These are phyloP conservation scores for Eremophila alpestris DNA, from an alignment of 2,797 vertebrate species.

Conservation along the genomic window DNA sequence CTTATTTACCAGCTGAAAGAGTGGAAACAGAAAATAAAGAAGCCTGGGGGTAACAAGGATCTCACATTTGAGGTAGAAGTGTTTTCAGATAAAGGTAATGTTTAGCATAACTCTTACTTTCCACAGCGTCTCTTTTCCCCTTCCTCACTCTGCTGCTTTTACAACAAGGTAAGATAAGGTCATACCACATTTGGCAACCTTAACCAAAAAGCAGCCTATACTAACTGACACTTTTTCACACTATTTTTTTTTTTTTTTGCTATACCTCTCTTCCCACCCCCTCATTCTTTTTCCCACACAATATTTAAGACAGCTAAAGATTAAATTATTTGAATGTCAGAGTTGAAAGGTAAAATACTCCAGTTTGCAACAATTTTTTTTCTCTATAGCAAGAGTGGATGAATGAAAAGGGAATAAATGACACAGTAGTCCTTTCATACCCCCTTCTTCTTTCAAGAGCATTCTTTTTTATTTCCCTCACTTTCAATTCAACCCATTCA, in stretches of 20 bases:
- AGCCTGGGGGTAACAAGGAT: neutral
- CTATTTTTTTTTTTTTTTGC: neutral
- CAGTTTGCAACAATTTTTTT: neutral
- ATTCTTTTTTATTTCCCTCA: constrained; percentile 29
- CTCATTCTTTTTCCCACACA: neutral
- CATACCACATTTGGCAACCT: neutral
- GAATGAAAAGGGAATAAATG: constrained; percentile 53
- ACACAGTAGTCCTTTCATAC: constrained; percentile 48
- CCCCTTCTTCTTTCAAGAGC: constrained; percentile 9
- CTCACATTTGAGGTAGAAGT: neutral
- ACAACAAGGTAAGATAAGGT: neutral
- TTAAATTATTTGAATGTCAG: constrained; percentile 17
- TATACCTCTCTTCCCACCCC: neutral
- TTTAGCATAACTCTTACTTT: neutral
- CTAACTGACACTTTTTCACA: neutral
- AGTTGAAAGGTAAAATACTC: constrained; percentile 31
- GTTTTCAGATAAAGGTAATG: neutral
- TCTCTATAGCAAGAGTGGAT: neutral
- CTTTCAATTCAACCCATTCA: constrained; percentile 58
- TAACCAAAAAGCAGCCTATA: neutral
- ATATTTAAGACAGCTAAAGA: neutral
- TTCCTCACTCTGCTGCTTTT: neutral
- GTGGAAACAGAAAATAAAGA: constrained; percentile 9
- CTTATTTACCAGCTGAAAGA: neutral
- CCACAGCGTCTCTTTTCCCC: neutral